These are phyloP conservation scores for Eupsilia transversa DNA, from an alignment of 2,888 invertebrate species.

Conservation along the genomic window DNA sequence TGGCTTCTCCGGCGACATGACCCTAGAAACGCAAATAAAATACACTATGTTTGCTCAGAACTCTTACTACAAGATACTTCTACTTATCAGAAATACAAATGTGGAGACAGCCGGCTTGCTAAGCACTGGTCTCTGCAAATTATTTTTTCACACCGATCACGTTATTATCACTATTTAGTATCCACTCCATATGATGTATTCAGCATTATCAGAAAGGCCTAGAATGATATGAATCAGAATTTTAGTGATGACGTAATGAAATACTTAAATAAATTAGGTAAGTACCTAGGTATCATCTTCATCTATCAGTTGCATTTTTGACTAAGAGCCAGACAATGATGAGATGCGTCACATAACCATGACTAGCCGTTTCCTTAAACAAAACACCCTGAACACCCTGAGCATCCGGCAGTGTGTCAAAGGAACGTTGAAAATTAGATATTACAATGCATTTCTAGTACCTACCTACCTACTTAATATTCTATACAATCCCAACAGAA, in stretches of 20 bases:
- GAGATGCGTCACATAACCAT: conserved; percentile 10
- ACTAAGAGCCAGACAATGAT: conserved; percentile 40
- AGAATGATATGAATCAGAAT: conserved; percentile 6
- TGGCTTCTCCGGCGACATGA: conserved; percentile 96
- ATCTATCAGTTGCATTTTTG: conserved; percentile 38
- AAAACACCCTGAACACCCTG: not conserved
- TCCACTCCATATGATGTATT: not conserved
- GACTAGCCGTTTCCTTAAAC: conserved; percentile 3
- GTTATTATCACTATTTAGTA: not conserved
- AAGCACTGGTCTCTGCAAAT: not conserved
- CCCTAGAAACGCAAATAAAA: conserved; percentile 89
- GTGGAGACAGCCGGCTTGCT: not conserved
- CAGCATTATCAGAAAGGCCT: conserved; percentile 14
- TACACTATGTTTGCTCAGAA: conserved; percentile 8
- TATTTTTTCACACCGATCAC: not conserved
- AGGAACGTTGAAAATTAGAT: conserved; percentile 3
- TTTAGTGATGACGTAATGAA: not conserved
- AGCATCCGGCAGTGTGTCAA: not conserved
- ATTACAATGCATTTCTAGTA: no score
- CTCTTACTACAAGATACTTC: not conserved
- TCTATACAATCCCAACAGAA: not conserved
- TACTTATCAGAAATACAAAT: not conserved
- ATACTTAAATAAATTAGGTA: not conserved
- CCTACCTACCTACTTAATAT: not conserved
- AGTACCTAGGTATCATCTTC: not conserved